Percentiles rank a stretch among this genome's conserved stretches.
Evolutionary conservation across 1,140 invertebrate genomes (phyloP).

Genomic region (Scaptomyza montana): DNA sequence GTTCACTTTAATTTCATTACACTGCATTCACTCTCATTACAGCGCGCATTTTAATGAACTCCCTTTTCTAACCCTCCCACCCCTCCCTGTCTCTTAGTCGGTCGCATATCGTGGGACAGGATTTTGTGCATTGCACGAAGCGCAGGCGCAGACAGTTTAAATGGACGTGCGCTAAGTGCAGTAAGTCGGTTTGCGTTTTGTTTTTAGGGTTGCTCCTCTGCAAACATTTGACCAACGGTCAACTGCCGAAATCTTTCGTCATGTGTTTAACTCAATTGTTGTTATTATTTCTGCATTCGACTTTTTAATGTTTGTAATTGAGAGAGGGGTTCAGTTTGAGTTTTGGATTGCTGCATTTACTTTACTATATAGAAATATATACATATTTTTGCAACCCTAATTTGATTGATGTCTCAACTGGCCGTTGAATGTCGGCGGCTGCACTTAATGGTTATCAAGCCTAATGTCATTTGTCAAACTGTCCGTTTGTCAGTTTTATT

Average conservation of each 20-base stretch:
- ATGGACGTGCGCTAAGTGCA: slow-evolving; percentile 52
- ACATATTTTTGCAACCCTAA: slow-evolving; percentile 27
- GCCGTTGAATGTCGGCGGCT: slow-evolving; percentile 66
- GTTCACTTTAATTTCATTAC: slow-evolving; percentile 79
- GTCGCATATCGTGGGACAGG: slow-evolving; percentile 38
- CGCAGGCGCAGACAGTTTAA: slow-evolving; percentile 79
- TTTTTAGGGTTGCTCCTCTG: slow-evolving; percentile 50
- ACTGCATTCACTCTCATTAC: slow-evolving; percentile 71
- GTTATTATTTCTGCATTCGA: slow-evolving; percentile 42
- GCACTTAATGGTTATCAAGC: slow-evolving; percentile 68
- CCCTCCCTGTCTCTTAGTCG: background rate
- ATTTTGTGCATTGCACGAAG: slow-evolving; percentile 56
- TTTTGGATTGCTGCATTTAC: background rate
- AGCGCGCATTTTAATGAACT: slow-evolving; percentile 78
- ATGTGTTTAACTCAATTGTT: slow-evolving; percentile 1
- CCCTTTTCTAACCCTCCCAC: slow-evolving; percentile 1
- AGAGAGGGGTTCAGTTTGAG: slow-evolving; percentile 1
- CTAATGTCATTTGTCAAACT: slow-evolving; percentile 71
- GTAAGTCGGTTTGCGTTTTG: slow-evolving; percentile 19
- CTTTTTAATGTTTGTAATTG: slow-evolving; percentile 44
- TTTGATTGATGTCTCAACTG: slow-evolving; percentile 79
- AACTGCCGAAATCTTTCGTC: slow-evolving; percentile 38
- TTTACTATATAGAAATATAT: background rate
- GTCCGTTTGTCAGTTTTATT: slow-evolving; percentile 26
- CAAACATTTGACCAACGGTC: slow-evolving; percentile 59